These are phyloP conservation scores for Lepidurus arcticus DNA, from an alignment of 1,140 invertebrate species.

Conservation along the genomic window DNA sequence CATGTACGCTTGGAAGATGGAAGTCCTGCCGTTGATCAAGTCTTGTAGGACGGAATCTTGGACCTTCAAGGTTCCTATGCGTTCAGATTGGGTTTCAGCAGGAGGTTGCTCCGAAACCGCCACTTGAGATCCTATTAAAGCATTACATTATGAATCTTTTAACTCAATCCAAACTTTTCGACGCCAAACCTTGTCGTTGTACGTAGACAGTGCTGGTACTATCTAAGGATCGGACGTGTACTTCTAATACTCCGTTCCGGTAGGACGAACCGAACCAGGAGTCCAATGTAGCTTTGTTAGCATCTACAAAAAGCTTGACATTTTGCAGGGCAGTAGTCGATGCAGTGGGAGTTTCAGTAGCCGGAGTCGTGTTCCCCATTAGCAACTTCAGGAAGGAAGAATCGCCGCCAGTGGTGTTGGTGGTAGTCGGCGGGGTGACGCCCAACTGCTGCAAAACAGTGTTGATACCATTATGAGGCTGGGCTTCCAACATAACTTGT, in stretches of 20 bases:
- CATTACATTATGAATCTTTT: background rate
- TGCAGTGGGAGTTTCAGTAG: background rate
- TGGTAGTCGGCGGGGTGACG: background rate
- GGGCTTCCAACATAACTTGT: background rate
- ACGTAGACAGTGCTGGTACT: background rate
- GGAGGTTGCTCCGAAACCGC: background rate
- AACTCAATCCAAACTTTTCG: background rate
- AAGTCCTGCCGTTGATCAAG: background rate
- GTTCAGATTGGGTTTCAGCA: background rate
- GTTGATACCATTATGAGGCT: background rate
- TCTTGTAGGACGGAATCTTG: background rate
- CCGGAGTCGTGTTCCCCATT: background rate
- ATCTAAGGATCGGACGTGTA: background rate
- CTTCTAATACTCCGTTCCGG: background rate
- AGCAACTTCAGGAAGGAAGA: background rate
- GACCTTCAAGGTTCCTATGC: background rate
- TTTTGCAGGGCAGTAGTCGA: background rate
- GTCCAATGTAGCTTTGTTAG: background rate
- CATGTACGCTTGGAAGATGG: conserved; percentile 3
- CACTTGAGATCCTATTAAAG: background rate
- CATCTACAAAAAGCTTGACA: background rate
- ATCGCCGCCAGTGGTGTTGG: background rate
- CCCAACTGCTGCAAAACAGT: background rate
- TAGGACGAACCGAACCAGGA: background rate
- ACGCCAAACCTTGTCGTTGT: background rate